phyloP scores from a whole-genome alignment of 2,113 vertebrate genomes.

The Elaphurus davidianus region DNA sequence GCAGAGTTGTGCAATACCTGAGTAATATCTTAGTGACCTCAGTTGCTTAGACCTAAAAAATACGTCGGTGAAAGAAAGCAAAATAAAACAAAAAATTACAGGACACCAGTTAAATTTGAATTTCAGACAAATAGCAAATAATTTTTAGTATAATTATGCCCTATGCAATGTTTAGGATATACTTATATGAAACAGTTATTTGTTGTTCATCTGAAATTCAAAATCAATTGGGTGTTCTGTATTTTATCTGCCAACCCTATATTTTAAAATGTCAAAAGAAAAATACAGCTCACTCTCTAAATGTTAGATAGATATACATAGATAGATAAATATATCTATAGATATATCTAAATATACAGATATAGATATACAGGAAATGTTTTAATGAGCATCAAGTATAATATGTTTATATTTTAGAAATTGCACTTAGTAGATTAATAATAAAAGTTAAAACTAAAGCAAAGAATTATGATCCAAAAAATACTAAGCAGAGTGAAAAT shows the following conservation, averaged over 20 bases:
- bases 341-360: not conserved
- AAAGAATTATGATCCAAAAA: not conserved
- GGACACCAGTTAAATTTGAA: not conserved
- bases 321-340: not conserved
- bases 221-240: not conserved
- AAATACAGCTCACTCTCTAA: not conserved
- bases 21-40: not conserved
- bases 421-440: not conserved
- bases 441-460: constrained; percentile 14
- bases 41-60: not conserved
- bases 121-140: constrained; percentile 18
- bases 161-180: not conserved
- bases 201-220: not conserved
- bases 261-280: not conserved
- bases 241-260: not conserved
- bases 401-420: not conserved
- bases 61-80: not conserved
- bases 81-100: not conserved
- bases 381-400: constrained; percentile 17
- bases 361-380: not conserved
- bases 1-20: not conserved
- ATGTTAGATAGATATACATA: not conserved
- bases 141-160: not conserved
- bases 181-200: not conserved
- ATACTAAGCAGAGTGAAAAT: not conserved